Percentiles rank a stretch among this genome's conserved stretches.
These are phyloP conservation scores for Parnassius orleans DNA, from an alignment of 2,888 invertebrate species.

Conservation along the genomic window DNA sequence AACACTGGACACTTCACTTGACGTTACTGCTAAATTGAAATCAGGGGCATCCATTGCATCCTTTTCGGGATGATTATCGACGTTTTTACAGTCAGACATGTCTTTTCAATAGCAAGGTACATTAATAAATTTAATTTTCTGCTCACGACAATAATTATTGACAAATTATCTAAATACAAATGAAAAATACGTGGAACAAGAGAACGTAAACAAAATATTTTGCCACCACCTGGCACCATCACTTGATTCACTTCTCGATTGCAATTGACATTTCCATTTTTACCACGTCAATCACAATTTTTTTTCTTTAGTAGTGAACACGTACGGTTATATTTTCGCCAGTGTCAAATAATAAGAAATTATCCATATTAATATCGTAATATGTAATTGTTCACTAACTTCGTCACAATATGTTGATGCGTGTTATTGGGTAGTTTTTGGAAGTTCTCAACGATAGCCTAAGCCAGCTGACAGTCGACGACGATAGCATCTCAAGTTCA, in stretches of 20 bases:
- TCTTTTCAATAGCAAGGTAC: constrained; percentile 57
- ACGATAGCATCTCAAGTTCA: no score
- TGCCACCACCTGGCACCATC: constrained; percentile 53
- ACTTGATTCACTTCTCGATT: constrained; percentile 41
- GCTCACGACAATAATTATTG: constrained; percentile 24
- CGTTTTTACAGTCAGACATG: constrained; percentile 73
- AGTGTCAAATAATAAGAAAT: no score
- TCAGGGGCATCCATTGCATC: constrained; percentile 55
- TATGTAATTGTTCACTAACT: no score
- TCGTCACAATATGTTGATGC: no score
- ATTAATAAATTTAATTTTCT: constrained; percentile 46
- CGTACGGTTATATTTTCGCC: no score
- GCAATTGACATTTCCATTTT: constrained; percentile 38
- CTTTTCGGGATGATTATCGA: constrained; percentile 57
- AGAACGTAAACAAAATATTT: constrained; percentile 51
- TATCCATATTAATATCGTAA: no score
- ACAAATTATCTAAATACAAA: constrained; percentile 26
- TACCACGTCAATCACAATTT: constrained; percentile 32
- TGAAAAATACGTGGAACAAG: constrained; percentile 27
- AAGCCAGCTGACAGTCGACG: no score
- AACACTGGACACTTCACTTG: constrained; percentile 58
- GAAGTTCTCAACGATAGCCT: no score
- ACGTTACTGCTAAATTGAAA: constrained; percentile 58
- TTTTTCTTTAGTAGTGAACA: no score
- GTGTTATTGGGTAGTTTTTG: no score